These are phyloP conservation scores for Drosophila subquinaria DNA, from an alignment of 2,888 invertebrate genomes.

Conservation along the genomic window DNA sequence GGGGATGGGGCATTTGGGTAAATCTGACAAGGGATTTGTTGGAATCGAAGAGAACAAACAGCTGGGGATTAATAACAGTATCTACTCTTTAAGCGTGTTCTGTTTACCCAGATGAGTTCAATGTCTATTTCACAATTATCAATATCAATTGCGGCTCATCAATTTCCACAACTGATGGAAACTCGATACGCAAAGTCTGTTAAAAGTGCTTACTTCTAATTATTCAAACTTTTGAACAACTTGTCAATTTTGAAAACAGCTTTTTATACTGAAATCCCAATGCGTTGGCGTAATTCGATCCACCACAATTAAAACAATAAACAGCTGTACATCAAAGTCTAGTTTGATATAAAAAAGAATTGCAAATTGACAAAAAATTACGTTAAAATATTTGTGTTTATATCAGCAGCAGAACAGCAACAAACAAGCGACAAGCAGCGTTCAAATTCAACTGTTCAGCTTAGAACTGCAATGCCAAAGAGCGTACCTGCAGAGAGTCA, in stretches of 20 bases:
- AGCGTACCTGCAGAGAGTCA: neutral
- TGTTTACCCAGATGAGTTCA: constrained; percentile 4
- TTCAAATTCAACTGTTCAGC: constrained; percentile 49
- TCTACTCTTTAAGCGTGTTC: constrained; percentile 2
- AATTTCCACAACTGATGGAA: constrained; percentile 12
- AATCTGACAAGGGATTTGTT: constrained; percentile 34
- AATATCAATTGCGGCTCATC: neutral
- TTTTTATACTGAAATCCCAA: constrained; percentile 11
- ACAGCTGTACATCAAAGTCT: neutral
- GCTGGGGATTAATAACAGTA: constrained; percentile 42
- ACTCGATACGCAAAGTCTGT: constrained; percentile 15
- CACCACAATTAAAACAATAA: neutral
- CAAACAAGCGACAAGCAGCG: constrained; percentile 43
- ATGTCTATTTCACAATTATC: constrained; percentile 26
- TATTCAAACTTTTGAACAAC: constrained; percentile 8
- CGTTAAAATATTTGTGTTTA: constrained; percentile 18
- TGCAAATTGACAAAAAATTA: constrained; percentile 9
- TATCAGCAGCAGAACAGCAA: constrained; percentile 27
- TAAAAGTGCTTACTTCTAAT: constrained; percentile 19
- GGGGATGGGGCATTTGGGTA: neutral
- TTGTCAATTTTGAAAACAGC: constrained; percentile 37
- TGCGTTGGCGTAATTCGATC: constrained; percentile 41
- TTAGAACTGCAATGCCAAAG: constrained; percentile 25
- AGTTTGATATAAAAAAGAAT: neutral
- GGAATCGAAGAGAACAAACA: constrained; percentile 21